phyloP scores from a whole-genome alignment of 2,113 vertebrate genomes.

The Fulmarus glacialis region DNA sequence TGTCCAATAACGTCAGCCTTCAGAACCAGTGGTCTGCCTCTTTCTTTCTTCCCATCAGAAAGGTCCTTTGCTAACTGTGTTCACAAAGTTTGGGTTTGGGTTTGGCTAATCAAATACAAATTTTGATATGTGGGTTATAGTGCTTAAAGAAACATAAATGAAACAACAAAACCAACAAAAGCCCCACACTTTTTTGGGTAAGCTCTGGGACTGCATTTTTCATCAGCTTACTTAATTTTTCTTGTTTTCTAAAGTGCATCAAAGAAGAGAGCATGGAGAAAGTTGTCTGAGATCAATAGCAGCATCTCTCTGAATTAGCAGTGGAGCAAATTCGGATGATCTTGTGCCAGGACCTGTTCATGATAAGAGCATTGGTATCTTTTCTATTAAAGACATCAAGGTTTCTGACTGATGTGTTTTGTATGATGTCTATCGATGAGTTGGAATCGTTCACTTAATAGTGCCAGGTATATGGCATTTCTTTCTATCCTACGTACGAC shows the following conservation, averaged over 20 bases:
- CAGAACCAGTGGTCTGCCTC: background rate
- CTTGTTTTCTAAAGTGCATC: background rate
- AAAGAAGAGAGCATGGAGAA: background rate
- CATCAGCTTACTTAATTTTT: background rate
- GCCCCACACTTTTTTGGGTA: background rate
- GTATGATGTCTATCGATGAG: accelerated
- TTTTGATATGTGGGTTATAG: background rate
- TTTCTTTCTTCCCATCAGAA: background rate
- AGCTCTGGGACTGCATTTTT: background rate
- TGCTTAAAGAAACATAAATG: background rate
- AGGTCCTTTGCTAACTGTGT: background rate
- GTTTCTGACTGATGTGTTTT: background rate
- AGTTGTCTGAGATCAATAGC: background rate
- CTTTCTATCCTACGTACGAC: background rate
- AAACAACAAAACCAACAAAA: background rate
- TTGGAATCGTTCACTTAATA: background rate
- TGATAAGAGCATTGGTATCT: background rate
- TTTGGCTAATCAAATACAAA: background rate
- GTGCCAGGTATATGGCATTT: background rate
- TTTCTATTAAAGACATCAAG: background rate
- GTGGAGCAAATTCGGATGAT: background rate
- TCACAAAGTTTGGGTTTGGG: background rate
- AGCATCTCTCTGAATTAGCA: background rate
- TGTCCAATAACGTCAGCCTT: background rate
- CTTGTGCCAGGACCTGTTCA: background rate